A percentile compares a stretch with the other conserved stretches of the same genome.
Conservation (phyloP, 1,140 invertebrate species). For the Zaprionus gabonicus region DNA sequence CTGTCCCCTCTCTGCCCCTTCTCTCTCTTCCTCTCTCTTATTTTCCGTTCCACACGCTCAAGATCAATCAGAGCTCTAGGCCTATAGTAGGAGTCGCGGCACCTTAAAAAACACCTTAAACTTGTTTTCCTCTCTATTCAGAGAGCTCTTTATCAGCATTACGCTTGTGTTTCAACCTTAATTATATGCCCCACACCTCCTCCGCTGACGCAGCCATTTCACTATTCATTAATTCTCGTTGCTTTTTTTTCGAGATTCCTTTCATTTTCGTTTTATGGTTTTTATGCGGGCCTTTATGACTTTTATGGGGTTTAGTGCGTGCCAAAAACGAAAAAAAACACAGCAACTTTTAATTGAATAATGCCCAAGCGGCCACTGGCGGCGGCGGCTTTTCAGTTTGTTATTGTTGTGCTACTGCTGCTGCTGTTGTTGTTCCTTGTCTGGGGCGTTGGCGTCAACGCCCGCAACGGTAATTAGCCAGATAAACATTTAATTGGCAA, state of each 20-base stretch:
- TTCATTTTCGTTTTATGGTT: conserved; percentile 84
- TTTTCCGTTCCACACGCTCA: not conserved
- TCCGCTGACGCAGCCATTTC: conserved; percentile 8
- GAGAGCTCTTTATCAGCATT: conserved; percentile 15
- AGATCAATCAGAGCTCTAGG: conserved; percentile 57
- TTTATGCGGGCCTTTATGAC: conserved; percentile 84
- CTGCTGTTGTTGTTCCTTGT: conserved; percentile 23
- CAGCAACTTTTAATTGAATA: conserved; percentile 83
- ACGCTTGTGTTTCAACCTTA: not conserved
- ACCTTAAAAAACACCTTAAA: conserved; percentile 71
- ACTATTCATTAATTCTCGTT: conserved; percentile 68
- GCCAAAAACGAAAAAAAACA: conserved; percentile 76
- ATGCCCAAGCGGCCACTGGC: conserved; percentile 64
- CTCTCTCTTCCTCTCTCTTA: too few species aligned
- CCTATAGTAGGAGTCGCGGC: conserved; percentile 21
- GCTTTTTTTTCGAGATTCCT: conserved; percentile 78
- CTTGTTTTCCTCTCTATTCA: conserved; percentile 56
- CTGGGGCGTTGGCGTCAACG: conserved; percentile 48
- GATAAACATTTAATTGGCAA: conserved; percentile 81
- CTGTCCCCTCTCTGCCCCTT: not conserved
- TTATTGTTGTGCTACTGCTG: conserved; percentile 45
- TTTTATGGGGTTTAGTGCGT: conserved; percentile 84
- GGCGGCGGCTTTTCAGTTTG: conserved; percentile 48
- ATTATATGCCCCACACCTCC: not conserved
- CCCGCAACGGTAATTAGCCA: conserved; percentile 65